Evolutionary conservation across 2,797 vertebrate genomes (phyloP).

Genomic region (Hypotaenidia okinawae): DNA sequence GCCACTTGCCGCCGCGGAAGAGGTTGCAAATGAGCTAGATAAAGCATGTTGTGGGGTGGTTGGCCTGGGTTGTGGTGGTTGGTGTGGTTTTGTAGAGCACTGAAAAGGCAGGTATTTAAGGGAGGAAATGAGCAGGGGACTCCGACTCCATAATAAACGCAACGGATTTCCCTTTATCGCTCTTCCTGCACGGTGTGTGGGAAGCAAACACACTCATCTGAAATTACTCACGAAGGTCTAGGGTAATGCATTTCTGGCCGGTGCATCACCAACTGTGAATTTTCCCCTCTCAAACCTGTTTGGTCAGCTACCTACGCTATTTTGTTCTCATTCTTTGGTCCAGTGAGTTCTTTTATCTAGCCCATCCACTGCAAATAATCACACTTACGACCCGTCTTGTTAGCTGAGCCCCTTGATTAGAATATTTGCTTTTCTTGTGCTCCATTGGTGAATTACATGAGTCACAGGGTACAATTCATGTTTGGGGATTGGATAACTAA

Average conservation of each 20-base stretch:
- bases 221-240: not conserved
- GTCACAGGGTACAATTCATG: conserved; percentile 34
- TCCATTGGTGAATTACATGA: conserved; percentile 53
- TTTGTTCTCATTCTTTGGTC: conserved; percentile 59
- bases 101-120: not conserved
- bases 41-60: fast-evolving
- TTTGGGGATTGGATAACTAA: not conserved
- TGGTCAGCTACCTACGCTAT: conserved; percentile 41
- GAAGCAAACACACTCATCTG: not conserved
- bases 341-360: conserved; percentile 67
- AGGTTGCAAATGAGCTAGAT: not conserved
- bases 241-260: conserved; percentile 3
- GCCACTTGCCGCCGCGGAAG: fast-evolving
- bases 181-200: not conserved
- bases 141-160: not conserved
- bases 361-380: conserved; percentile 69
- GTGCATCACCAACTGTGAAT: conserved; percentile 32
- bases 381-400: not conserved
- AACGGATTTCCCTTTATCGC: not conserved
- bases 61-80: too few relatives aligned
- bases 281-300: conserved; percentile 54
- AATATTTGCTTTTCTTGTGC: conserved; percentile 58
- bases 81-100: not conserved
- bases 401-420: conserved; percentile 41
- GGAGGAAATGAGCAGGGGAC: not conserved